Conservation (phyloP, 2,113 vertebrate genomes). For the Cavia aperea region DNA sequence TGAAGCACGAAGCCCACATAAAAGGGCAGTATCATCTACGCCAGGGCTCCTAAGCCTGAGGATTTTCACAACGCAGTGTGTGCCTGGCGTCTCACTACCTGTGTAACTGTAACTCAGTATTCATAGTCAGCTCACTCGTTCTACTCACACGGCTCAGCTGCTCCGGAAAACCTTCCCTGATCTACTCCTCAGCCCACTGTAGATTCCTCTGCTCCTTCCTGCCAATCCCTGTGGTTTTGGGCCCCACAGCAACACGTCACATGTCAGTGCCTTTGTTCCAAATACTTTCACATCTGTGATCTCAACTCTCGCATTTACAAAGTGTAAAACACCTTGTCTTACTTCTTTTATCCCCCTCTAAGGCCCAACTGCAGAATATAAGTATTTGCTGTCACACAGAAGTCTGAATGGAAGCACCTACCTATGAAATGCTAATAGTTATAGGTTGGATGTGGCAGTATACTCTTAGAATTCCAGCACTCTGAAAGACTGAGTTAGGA, state of each 20-base stretch:
- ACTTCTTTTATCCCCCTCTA: background rate
- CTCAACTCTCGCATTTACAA: background rate
- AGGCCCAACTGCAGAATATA: background rate
- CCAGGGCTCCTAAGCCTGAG: background rate
- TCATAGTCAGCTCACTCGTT: background rate
- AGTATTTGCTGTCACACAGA: background rate
- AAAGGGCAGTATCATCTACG: background rate
- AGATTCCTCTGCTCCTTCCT: background rate
- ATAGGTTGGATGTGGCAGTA: background rate
- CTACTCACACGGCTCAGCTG: background rate
- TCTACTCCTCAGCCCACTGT: background rate
- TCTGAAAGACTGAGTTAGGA: background rate
- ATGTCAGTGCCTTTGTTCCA: background rate
- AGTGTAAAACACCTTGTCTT: background rate
- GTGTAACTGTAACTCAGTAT: no score
- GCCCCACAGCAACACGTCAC: background rate
- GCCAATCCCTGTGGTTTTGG: rapidly evolving
- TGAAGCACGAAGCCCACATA: background rate
- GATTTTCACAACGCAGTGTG: rapidly evolving
- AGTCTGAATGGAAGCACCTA: background rate
- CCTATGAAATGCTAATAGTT: no score
- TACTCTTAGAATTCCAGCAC: background rate
- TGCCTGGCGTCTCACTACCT: background rate
- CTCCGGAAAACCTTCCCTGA: background rate
- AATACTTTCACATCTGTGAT: background rate